Evolutionary conservation across 2,888 invertebrate genomes (phyloP).

Genomic region (Sicus ferrugineus): DNA sequence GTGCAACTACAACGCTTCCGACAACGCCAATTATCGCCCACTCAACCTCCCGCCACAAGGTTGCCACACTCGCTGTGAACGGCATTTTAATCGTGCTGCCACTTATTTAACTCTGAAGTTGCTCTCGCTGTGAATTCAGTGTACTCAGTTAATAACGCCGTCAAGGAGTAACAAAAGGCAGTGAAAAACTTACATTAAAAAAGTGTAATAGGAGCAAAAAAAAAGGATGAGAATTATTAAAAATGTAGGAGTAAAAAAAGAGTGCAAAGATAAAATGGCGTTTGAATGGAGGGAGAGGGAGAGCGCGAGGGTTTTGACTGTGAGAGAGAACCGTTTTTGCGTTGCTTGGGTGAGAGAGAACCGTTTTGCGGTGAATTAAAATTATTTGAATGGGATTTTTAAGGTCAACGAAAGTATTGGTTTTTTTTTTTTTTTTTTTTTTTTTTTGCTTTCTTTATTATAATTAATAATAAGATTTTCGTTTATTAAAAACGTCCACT

Average conservation of each 20-base stretch:
- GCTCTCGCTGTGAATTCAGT: background rate
- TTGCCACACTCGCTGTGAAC: background rate
- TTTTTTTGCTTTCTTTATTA: slow-evolving; percentile 1
- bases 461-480: background rate
- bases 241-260: background rate
- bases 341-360: background rate
- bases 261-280: background rate
- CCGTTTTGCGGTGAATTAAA: background rate
- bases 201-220: background rate
- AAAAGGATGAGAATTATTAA: background rate
- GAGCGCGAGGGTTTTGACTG: no score
- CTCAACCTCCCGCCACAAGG: background rate
- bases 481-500: background rate
- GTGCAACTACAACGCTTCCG: no score
- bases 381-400: background rate
- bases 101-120: slow-evolving; percentile 6
- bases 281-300: no score
- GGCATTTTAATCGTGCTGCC: slow-evolving; percentile 28
- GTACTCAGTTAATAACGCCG: background rate
- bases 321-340: no score
- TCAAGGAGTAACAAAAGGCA: background rate
- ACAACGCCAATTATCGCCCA: slow-evolving; percentile 23
- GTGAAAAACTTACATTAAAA: background rate
- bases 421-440: background rate
- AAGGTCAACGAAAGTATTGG: background rate